Evolutionary conservation across 92 coral and sea anemone species (phyloP).

Genomic region (Desmophyllum pertusum): DNA sequence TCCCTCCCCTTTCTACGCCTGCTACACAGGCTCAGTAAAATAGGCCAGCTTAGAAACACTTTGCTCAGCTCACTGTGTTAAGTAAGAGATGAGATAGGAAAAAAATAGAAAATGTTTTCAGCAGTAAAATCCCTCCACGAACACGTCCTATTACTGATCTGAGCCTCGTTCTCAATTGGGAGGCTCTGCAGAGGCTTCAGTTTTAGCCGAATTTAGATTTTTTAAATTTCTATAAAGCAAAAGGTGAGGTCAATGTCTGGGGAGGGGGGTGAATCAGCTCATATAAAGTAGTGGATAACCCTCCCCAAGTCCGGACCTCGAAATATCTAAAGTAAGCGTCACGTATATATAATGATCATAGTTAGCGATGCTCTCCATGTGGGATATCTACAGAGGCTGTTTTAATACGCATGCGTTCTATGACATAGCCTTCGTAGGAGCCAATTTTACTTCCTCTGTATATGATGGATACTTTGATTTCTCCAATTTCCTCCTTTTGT

Average conservation of each 20-base stretch:
- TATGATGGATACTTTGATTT: not conserved
- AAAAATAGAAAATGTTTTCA: too few relatives aligned
- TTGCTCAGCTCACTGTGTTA: too few relatives aligned
- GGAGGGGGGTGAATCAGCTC: slow-evolving; percentile 37
- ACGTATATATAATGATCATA: not conserved
- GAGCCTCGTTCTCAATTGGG: too few relatives aligned
- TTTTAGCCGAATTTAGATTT: not conserved
- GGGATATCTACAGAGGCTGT: not conserved
- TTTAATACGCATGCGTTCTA: not conserved
- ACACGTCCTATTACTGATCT: too few relatives aligned
- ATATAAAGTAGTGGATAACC: slow-evolving; percentile 38
- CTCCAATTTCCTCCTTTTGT: not conserved
- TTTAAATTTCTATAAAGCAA: not conserved
- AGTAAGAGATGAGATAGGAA: too few relatives aligned
- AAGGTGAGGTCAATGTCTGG: slow-evolving; percentile 27
- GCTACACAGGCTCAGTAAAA: too few relatives aligned
- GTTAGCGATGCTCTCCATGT: not conserved
- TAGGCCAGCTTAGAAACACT: too few relatives aligned
- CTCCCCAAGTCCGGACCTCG: slow-evolving; percentile 55
- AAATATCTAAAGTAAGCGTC: accelerated
- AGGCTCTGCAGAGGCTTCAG: not conserved
- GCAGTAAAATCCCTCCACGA: too few relatives aligned
- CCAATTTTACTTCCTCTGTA: not conserved
- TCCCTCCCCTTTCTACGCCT: too few relatives aligned
- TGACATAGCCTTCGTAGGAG: not conserved